These are phyloP conservation scores for Rhamphomyia laevipes DNA, from an alignment of 2,888 invertebrate species.

Conservation along the genomic window DNA sequence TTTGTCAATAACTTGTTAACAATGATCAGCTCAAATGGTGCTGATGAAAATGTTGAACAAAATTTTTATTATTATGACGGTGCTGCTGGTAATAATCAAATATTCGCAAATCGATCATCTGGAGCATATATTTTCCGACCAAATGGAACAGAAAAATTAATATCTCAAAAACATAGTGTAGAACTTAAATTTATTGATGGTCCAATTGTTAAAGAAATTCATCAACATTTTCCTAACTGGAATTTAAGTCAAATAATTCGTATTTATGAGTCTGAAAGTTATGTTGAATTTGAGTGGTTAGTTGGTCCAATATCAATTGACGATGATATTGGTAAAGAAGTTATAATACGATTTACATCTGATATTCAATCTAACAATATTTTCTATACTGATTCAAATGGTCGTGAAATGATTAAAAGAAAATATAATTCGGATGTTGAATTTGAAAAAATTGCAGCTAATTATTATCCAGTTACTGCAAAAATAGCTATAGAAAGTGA, in stretches of 20 bases:
- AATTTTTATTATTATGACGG: constrained; percentile 63
- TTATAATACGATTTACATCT: constrained; percentile 62
- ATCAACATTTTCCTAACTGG: constrained; percentile 49
- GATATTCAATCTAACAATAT: constrained; percentile 47
- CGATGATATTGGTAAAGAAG: constrained; percentile 65
- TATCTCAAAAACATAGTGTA: constrained; percentile 22
- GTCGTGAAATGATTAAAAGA: constrained; percentile 69
- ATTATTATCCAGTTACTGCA: constrained; percentile 72
- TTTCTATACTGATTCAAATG: constrained; percentile 93
- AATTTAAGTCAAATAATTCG: constrained; percentile 55
- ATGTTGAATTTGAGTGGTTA: constrained; percentile 62
- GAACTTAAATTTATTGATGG: constrained; percentile 39
- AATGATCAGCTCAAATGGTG: neutral
- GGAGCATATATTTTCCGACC: constrained; percentile 91
- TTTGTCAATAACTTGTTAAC: neutral
- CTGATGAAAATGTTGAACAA: constrained; percentile 37
- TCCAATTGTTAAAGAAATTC: constrained; percentile 54
- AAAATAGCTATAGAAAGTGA: constrained; percentile 58
- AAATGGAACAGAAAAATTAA: constrained; percentile 30
- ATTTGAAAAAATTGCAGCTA: constrained; percentile 48
- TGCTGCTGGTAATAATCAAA: constrained; percentile 51
- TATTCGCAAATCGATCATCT: constrained; percentile 55
- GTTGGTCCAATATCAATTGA: constrained; percentile 62
- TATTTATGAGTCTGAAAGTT: constrained; percentile 47
- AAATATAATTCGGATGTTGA: constrained; percentile 50